A percentile compares a stretch with the other conserved stretches of the same genome.
Conservation (phyloP, 2,888 invertebrate species). For the Eilema griseolum region DNA sequence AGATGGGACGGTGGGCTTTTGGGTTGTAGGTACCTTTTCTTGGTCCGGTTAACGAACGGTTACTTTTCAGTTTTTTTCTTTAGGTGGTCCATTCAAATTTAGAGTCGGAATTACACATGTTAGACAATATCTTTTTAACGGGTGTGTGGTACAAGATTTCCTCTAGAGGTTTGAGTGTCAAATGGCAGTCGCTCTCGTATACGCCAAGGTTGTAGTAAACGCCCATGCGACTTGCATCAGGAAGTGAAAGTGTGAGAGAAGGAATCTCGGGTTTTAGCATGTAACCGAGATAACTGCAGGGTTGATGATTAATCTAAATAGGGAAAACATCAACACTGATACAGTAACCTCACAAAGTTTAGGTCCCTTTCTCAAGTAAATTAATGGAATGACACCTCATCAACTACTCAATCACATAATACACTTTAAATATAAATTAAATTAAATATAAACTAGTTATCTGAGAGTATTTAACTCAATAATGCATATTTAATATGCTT, state of each 20-base stretch:
- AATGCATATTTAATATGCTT: slow-evolving; percentile 49
- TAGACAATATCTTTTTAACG: not conserved
- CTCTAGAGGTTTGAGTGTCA: not conserved
- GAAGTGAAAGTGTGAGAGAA: no score
- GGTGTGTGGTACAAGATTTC: not conserved
- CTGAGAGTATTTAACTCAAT: slow-evolving; percentile 26
- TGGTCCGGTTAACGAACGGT: slow-evolving; percentile 57
- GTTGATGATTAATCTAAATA: no score
- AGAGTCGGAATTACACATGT: not conserved
- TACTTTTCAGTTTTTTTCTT: slow-evolving; percentile 34
- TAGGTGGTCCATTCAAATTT: not conserved
- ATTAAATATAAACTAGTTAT: slow-evolving; percentile 29
- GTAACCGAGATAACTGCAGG: no score
- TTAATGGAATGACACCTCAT: not conserved
- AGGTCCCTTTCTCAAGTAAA: not conserved
- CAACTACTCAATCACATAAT: not conserved
- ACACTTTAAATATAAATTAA: slow-evolving; percentile 17
- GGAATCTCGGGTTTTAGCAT: no score
- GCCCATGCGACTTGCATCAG: no score
- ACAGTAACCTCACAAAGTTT: no score
- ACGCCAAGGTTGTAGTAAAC: no score
- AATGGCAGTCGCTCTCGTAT: not conserved
- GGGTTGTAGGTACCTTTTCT: slow-evolving; percentile 35
- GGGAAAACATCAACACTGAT: not conserved
- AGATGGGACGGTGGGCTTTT: slow-evolving; percentile 62